Evolutionary conservation across 2,113 vertebrate species (phyloP), one percentile per base, ranked within the genome.

Genomic region (Cromileptes altivelis): DNA sequence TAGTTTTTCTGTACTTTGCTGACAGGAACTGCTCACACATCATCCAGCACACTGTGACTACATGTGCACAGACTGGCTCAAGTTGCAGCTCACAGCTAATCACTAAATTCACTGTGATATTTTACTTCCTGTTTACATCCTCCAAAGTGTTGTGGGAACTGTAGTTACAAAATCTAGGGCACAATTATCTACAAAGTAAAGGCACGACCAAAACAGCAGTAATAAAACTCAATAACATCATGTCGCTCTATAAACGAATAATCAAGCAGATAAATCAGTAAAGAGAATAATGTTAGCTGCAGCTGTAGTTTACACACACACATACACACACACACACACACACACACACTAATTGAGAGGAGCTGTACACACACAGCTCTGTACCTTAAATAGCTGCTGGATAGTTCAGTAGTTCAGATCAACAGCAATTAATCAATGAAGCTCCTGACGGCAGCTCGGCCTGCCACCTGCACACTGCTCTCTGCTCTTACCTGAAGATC

Each of bases 101-200:
- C 17, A 12, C 33, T 56, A 4, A 40, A 17, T 40, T 18, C 21
- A 45, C 45, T 64, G 61, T 64, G 61, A 33, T 27, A 21, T 23
- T 33, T 23, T 2, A 47, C 40, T 65, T 70, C 67, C 67, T 70
- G 67, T 40, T 55, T 40, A 23, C 17, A 37, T 1, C 19, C 76
- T 80, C 49, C 61, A 74, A 62, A 83, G 85, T 74, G 76, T 73
- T 53, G 42, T 80, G 57, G 79, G 55, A 80, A 47, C 11, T 55
- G 45, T 42, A 56, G 40, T 71, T 10, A 23, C 13, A 15, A 45
- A n/a, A 40, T 1, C 18, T 17, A 42, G 7, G 30, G 17, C 18
- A 4, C 2, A 1, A 13, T 37, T 53, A 8, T 1, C 12, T 9
- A 2, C 2, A 17, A 21, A 21, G 11, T 3, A 69, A 47, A 42